phyloP scores from a whole-genome alignment of 2,888 invertebrate species.

The Drosophila quinaria region DNA sequence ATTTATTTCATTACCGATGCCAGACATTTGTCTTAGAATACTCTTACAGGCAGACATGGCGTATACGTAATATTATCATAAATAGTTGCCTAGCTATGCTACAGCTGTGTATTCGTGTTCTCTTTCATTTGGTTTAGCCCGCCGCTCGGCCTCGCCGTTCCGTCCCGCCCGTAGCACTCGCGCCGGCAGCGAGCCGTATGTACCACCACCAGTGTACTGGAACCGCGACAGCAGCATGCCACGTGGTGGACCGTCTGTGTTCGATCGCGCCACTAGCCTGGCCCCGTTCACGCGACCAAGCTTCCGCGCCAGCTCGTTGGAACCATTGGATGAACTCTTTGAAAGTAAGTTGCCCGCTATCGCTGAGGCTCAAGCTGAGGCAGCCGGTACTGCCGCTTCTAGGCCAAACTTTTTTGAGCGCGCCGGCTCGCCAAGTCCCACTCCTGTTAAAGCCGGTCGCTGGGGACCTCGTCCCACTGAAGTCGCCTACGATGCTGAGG shows the following conservation, averaged over 20 bases:
- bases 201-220: constrained; percentile 82
- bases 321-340: constrained; percentile 84
- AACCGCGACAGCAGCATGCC: constrained; percentile 71
- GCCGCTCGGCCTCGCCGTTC: constrained; percentile 77
- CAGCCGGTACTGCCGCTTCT: constrained; percentile 48
- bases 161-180: constrained; percentile 77
- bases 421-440: constrained; percentile 89
- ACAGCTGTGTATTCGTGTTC: constrained; percentile 16
- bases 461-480: constrained; percentile 90
- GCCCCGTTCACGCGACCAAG: constrained; percentile 79
- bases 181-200: constrained; percentile 84
- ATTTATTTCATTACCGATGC: not conserved
- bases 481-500: constrained; percentile 91
- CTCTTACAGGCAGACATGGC: not conserved
- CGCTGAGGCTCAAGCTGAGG: constrained; percentile 63
- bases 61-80: constrained; percentile 1
- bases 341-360: constrained; percentile 83
- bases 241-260: constrained; percentile 82
- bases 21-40: not conserved
- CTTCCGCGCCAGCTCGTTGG: constrained; percentile 84
- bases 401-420: constrained; percentile 83
- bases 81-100: not conserved
- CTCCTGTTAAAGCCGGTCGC: constrained; percentile 90
- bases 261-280: constrained; percentile 84
- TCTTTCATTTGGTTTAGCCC: constrained; percentile 62